Percentiles rank a stretch among this genome's conserved stretches.
phyloP scores from a whole-genome alignment of 1,140 invertebrate genomes.

The Aporrectodea caliginosa region DNA sequence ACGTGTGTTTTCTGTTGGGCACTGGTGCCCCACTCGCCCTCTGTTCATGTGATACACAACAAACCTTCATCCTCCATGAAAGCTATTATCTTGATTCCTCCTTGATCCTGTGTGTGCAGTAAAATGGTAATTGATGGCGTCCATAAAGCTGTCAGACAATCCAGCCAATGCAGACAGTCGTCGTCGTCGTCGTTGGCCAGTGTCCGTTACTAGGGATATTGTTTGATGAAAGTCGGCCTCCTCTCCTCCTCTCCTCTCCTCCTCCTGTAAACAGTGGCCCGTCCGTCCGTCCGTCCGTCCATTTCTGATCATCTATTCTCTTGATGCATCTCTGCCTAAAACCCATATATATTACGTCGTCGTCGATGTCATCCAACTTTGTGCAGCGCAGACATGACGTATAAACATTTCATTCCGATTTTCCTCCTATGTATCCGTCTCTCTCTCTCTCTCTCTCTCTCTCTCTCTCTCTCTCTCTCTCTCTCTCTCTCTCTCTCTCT shows the following conservation, averaged over 20 bases:
- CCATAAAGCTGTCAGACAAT: neutral
- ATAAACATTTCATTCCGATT: neutral
- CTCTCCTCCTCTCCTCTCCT: too few species aligned
- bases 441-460: too few species aligned
- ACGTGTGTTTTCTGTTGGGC: neutral
- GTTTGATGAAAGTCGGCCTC: slow-evolving; percentile 2
- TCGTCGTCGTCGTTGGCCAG: neutral
- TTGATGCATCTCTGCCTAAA: too few species aligned
- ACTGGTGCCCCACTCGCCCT: neutral
- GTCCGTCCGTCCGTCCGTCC: neutral
- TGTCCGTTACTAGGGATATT: neutral
- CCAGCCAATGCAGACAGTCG: too few species aligned
- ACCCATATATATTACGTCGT: too few species aligned
- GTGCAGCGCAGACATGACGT: neutral
- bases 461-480: too few species aligned
- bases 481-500: too few species aligned
- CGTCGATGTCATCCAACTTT: too few species aligned
- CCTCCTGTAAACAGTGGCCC: too few species aligned
- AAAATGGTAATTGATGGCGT: neutral
- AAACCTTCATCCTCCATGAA: neutral
- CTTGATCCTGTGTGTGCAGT: neutral
- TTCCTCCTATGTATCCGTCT: too few species aligned
- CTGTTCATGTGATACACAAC: neutral
- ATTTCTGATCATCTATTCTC: neutral
- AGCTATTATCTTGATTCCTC: neutral